Evolutionary conservation across 2,888 invertebrate genomes (phyloP).

Genomic region (Amphipoea lucens): DNA sequence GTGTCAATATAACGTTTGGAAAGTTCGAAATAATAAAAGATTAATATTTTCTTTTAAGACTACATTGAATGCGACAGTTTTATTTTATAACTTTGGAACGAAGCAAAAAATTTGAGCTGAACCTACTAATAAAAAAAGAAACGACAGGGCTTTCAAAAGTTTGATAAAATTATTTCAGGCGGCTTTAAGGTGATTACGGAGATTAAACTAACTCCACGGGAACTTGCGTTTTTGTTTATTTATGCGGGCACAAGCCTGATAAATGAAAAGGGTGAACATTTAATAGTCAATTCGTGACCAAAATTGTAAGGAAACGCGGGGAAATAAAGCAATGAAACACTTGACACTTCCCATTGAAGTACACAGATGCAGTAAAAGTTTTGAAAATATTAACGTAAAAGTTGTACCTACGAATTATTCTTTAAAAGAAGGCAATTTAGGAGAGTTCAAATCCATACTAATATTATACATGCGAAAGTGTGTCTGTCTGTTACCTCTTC

Average conservation of each 20-base stretch:
- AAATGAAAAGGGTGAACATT: slow-evolving; percentile 46
- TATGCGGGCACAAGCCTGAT: slow-evolving; percentile 35
- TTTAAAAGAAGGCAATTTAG: not conserved
- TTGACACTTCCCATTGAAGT: not conserved
- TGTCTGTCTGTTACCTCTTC: no score
- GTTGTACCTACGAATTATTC: not conserved
- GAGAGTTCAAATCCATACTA: not conserved
- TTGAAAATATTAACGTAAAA: not conserved
- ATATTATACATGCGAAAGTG: no score
- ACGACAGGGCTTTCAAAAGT: slow-evolving; percentile 32
- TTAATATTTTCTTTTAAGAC: slow-evolving; percentile 15
- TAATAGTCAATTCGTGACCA: slow-evolving; percentile 41
- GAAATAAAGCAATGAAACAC: slow-evolving; percentile 29
- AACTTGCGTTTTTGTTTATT: slow-evolving; percentile 52
- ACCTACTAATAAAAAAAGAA: slow-evolving; percentile 6
- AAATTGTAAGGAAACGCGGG: slow-evolving; percentile 15
- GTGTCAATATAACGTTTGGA: not conserved
- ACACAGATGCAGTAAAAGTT: not conserved
- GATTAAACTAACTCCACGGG: slow-evolving; percentile 45
- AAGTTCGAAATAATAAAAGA: slow-evolving; percentile 14
- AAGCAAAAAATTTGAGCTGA: not conserved
- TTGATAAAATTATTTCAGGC: slow-evolving; percentile 38
- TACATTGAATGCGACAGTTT: slow-evolving; percentile 25
- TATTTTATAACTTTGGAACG: slow-evolving; percentile 29
- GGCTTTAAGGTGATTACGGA: slow-evolving; percentile 34